These are phyloP conservation scores for Phortica magna DNA, from an alignment of 2,888 invertebrate species.

Conservation along the genomic window DNA sequence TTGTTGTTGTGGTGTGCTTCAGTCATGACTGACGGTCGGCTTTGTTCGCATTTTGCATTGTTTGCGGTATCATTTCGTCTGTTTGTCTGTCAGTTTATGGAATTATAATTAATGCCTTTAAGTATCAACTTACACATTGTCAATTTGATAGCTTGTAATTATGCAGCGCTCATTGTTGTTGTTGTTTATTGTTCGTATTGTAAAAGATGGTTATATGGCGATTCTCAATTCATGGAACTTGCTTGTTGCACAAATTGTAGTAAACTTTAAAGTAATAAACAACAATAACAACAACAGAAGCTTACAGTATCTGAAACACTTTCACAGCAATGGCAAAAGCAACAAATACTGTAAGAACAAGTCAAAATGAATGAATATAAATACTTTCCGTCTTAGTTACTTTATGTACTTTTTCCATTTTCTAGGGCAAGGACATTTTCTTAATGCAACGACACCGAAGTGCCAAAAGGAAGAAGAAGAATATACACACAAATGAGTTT, in stretches of 20 bases:
- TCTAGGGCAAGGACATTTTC: conserved; percentile 62
- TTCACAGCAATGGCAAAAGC: background rate
- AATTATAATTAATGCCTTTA: conserved; percentile 1
- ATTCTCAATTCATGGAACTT: too few species aligned
- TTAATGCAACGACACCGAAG: conserved; percentile 35
- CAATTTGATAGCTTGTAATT: background rate
- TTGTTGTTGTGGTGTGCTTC: conserved; percentile 9
- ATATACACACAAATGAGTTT: conserved; percentile 35
- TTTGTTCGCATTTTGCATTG: conserved; percentile 16
- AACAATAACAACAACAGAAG: background rate
- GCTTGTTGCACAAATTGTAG: too few species aligned
- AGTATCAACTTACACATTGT: background rate
- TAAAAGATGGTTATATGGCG: too few species aligned
- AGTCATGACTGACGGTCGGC: conserved; percentile 12
- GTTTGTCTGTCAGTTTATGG: conserved; percentile 38
- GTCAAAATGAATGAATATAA: conserved; percentile 25
- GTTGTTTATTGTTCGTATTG: background rate
- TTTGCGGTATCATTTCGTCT: conserved; percentile 5
- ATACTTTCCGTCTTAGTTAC: conserved; percentile 55
- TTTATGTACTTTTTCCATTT: conserved; percentile 29
- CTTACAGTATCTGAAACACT: background rate
- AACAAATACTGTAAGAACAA: background rate
- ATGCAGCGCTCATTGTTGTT: background rate
- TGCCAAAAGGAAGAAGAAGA: background rate
- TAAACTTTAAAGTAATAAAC: background rate